Conservation (phyloP, 1,140 invertebrate species). For the Phocides pigmalion region DNA sequence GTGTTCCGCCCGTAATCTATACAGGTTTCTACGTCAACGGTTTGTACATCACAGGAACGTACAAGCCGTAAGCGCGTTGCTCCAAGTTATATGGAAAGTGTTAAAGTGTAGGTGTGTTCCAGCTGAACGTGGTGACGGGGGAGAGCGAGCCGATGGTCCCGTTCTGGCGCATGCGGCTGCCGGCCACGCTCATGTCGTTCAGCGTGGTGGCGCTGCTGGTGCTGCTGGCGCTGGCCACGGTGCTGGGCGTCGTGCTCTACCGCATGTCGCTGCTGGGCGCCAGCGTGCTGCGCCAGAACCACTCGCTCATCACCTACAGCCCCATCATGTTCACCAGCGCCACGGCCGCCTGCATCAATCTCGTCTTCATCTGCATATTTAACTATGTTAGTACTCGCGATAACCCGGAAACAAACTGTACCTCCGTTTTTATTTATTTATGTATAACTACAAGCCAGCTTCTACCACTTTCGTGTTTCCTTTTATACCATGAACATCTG, state of each 20-base stretch:
- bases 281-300: constrained; percentile 82
- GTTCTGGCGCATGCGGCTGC: constrained; percentile 94
- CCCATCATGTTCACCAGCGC: constrained; percentile 92
- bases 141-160: constrained; percentile 92
- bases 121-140: constrained; percentile 90
- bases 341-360: constrained; percentile 94
- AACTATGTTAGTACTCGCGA: constrained; percentile 92
- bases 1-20: too few species aligned
- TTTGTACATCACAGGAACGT: too few species aligned
- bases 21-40: too few species aligned
- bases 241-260: constrained; percentile 96
- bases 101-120: too few species aligned
- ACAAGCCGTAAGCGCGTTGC: too few species aligned
- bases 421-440: too few species aligned
- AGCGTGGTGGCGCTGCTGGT: constrained; percentile 93
- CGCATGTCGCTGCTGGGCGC: constrained; percentile 93
- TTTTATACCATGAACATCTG: too few species aligned
- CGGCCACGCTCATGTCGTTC: constrained; percentile 92
- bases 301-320: constrained; percentile 85
- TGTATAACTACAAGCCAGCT: too few species aligned
- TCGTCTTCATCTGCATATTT: constrained; percentile 93
- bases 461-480: too few species aligned
- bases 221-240: constrained; percentile 91
- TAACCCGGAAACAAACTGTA: too few species aligned
- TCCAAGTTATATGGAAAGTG: too few species aligned